These are phyloP conservation scores for Thymelicus acteon DNA, from an alignment of 2,888 invertebrate genomes.

Conservation along the genomic window DNA sequence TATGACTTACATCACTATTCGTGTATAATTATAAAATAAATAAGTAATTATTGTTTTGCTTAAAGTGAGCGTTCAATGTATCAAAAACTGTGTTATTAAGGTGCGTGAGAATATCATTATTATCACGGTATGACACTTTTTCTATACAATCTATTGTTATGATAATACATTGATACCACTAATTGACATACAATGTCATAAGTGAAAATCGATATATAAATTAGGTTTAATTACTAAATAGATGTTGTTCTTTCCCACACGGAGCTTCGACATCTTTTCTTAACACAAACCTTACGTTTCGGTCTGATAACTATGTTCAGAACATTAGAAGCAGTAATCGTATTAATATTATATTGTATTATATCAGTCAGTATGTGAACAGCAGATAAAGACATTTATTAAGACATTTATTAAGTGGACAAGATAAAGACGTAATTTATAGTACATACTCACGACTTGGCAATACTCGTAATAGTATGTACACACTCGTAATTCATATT, in stretches of 20 bases:
- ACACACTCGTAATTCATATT: neutral
- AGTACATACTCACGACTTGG: neutral
- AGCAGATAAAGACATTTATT: neutral
- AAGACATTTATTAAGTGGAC: neutral
- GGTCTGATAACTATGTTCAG: neutral
- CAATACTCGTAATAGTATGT: neutral
- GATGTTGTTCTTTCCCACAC: no score
- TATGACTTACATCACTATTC: no score
- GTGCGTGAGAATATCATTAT: neutral
- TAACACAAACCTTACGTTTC: neutral
- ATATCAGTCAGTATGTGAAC: neutral
- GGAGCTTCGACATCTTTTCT: no score
- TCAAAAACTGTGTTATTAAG: no score
- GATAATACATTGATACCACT: neutral
- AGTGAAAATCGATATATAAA: neutral
- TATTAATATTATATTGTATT: neutral
- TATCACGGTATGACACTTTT: neutral
- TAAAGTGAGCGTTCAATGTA: no score
- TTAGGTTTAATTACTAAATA: neutral
- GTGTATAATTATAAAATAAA: no score
- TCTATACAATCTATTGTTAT: neutral
- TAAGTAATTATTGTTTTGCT: no score
- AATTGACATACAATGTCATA: neutral
- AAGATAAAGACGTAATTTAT: neutral
- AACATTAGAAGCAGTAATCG: neutral